A percentile compares a stretch with the other conserved stretches of the same genome.
Evolutionary conservation across 1,140 invertebrate species (phyloP).

Genomic region (Neodiprion lecontei): DNA sequence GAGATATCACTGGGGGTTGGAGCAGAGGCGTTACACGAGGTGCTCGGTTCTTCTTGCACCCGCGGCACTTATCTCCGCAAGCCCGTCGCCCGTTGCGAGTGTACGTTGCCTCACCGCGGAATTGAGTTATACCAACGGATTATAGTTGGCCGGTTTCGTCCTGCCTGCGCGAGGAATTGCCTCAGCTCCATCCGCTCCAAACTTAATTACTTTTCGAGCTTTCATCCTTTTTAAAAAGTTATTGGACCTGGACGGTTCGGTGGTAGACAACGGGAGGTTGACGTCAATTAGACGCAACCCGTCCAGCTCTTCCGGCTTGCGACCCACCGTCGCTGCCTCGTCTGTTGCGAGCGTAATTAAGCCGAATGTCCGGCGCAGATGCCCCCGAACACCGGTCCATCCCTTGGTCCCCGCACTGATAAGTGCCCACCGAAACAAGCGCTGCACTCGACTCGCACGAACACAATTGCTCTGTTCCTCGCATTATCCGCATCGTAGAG

Average conservation of each 20-base stretch:
- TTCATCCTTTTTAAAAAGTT: background rate
- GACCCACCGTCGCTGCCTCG: slow-evolving; percentile 34
- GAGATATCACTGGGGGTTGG: background rate
- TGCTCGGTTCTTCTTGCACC: background rate
- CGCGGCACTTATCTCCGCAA: background rate
- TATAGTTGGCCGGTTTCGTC: background rate
- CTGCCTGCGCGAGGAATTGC: background rate
- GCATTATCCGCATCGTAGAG: too few species aligned
- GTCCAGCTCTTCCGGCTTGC: slow-evolving; percentile 19
- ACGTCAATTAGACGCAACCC: slow-evolving; percentile 6
- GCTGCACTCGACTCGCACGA: background rate
- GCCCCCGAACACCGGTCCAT: slow-evolving; percentile 26
- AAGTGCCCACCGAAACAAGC: background rate
- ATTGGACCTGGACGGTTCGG: background rate
- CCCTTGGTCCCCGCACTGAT: slow-evolving; percentile 24
- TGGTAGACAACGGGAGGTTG: background rate
- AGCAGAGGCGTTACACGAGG: too few species aligned
- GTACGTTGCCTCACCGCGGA: background rate
- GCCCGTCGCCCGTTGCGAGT: background rate
- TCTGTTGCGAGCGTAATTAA: slow-evolving; percentile 53
- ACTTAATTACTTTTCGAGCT: background rate
- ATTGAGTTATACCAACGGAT: background rate
- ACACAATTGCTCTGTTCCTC: too few species aligned
- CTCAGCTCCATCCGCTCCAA: background rate
- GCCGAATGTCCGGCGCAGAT: slow-evolving; percentile 54